Percentiles rank a stretch among this genome's conserved stretches.
Evolutionary conservation across 2,888 invertebrate genomes (phyloP).

Genomic region (Ectobius pallidus): DNA sequence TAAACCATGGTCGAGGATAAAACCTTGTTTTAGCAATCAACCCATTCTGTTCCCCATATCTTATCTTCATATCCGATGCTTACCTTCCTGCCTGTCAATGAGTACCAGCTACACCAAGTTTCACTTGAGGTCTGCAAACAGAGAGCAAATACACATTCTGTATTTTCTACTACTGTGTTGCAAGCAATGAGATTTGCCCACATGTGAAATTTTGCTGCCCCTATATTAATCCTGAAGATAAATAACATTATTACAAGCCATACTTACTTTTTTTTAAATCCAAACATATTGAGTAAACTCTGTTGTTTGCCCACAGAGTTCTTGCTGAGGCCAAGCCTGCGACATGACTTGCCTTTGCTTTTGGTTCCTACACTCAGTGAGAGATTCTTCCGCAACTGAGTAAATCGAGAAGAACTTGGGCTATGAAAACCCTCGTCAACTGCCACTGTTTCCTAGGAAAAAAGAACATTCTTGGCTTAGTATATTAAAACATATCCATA

Average conservation of each 20-base stretch:
- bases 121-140: too few species aligned
- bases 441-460: neutral
- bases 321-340: conserved; percentile 52
- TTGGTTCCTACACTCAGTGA: conserved; percentile 49
- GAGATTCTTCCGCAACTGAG: too few species aligned
- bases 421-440: conserved; percentile 36
- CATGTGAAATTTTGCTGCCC: too few species aligned
- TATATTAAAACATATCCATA: neutral
- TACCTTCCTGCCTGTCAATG: too few species aligned
- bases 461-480: neutral
- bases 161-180: too few species aligned
- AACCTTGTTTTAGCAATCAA: too few species aligned
- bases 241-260: neutral
- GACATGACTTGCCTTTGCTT: conserved; percentile 47
- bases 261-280: conserved; percentile 57
- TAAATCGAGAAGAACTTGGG: conserved; percentile 10
- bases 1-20: too few species aligned
- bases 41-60: too few species aligned
- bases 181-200: too few species aligned
- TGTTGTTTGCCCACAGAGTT: conserved; percentile 57
- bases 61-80: too few species aligned
- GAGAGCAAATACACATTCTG: too few species aligned
- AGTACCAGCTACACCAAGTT: too few species aligned
- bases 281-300: conserved; percentile 68
- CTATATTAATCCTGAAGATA: neutral